Conservation (phyloP, 1,140 invertebrate species). For the Nymphalis io region DNA sequence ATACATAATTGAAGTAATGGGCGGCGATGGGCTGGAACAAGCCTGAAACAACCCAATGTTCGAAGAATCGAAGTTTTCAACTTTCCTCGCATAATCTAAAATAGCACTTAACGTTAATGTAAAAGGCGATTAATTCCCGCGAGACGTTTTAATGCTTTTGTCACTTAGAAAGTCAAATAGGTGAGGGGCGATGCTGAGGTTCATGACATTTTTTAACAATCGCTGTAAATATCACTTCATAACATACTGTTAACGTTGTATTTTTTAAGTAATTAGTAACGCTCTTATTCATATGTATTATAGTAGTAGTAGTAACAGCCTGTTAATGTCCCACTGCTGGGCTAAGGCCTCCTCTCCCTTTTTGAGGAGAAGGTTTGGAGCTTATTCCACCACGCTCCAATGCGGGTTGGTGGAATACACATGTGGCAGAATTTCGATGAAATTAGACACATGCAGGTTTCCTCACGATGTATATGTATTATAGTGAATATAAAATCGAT, state of each 20-base stretch:
- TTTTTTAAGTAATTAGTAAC: too few species aligned
- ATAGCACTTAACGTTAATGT: slow-evolving; percentile 29
- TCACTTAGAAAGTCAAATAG: slow-evolving; percentile 26
- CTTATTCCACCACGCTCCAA: too few species aligned
- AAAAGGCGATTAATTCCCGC: slow-evolving; percentile 23
- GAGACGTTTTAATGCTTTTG: slow-evolving; percentile 31
- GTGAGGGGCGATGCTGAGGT: slow-evolving; percentile 9
- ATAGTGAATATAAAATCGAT: too few species aligned
- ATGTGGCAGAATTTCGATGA: too few species aligned
- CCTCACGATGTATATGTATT: too few species aligned
- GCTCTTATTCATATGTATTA: too few species aligned
- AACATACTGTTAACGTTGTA: not conserved
- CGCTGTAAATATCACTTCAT: not conserved
- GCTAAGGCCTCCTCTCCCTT: too few species aligned
- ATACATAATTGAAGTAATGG: slow-evolving; percentile 9
- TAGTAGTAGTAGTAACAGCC: too few species aligned
- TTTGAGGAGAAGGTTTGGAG: too few species aligned
- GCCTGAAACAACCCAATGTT: slow-evolving; percentile 17
- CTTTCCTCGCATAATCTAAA: slow-evolving; percentile 26
- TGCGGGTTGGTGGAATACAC: too few species aligned
- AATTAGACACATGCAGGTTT: too few species aligned
- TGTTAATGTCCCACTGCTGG: too few species aligned
- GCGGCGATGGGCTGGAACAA: slow-evolving; percentile 9
- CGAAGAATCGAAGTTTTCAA: slow-evolving; percentile 22
- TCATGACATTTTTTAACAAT: slow-evolving; percentile 9